Percentiles rank a stretch among this genome's conserved stretches.
Evolutionary conservation across 2,797 vertebrate genomes (phyloP).

Genomic region (Gila robusta): DNA sequence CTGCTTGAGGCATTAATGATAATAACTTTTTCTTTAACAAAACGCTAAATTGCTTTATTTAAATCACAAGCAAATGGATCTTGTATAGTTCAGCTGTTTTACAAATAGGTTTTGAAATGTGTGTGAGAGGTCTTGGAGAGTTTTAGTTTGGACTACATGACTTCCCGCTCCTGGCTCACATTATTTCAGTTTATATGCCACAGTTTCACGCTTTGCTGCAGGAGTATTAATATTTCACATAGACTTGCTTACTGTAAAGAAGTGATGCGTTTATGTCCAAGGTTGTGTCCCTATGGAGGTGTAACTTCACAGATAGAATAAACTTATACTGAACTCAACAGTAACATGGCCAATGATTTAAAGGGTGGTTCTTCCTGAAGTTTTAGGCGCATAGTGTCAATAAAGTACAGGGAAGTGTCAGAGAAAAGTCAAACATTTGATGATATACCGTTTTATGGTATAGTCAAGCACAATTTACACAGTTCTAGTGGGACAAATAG

Average conservation of each 20-base stretch:
- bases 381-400: not conserved
- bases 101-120: not conserved
- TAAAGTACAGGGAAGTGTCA: not conserved
- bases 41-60: not conserved
- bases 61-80: not conserved
- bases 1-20: not conserved
- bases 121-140: not conserved
- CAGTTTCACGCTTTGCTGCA: not conserved
- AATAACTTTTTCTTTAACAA: not conserved
- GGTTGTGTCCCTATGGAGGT: not conserved
- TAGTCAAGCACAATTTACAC: not conserved
- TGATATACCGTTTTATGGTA: not conserved
- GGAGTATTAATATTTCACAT: conserved; percentile 11
- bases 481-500: not conserved
- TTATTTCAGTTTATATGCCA: not conserved
- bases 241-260: conserved; percentile 11
- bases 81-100: not conserved
- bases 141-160: not conserved
- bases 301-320: not conserved
- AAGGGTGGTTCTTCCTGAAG: conserved; percentile 5
- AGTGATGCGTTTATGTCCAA: not conserved
- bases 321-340: not conserved
- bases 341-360: not conserved
- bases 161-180: not conserved
- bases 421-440: conserved; percentile 15